A percentile compares a stretch with the other conserved stretches of the same genome.
Evolutionary conservation across 2,113 vertebrate species (phyloP).

Genomic region (Halcyon malimbica): DNA sequence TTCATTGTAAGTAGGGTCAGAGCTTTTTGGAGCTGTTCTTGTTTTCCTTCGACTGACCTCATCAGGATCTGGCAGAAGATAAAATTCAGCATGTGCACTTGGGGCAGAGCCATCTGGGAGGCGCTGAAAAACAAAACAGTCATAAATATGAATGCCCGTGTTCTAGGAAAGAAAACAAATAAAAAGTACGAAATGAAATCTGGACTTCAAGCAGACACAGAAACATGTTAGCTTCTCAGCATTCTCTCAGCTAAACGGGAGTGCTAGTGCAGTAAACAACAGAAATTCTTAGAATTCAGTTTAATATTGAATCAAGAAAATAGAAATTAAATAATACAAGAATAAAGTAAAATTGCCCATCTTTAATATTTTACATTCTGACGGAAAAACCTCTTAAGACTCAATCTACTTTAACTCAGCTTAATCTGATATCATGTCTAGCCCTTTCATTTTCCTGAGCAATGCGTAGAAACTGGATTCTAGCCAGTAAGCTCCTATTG

Average conservation of each 20-base stretch:
- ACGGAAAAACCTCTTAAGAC: not conserved
- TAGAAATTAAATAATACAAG: constrained; percentile 34
- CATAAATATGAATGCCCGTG: constrained; percentile 63
- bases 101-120: constrained; percentile 84
- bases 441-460: not conserved
- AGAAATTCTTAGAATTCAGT: not conserved
- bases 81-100: constrained; percentile 82
- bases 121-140: constrained; percentile 69
- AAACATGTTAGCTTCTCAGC: not conserved
- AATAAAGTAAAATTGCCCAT: not conserved
- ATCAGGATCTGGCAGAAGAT: constrained; percentile 79
- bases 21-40: constrained; percentile 81
- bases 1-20: constrained; percentile 88
- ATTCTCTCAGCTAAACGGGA: not conserved
- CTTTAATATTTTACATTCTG: constrained; percentile 8
- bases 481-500: not conserved
- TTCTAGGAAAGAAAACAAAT: constrained; percentile 60
- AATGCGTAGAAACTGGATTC: not conserved
- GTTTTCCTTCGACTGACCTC: constrained; percentile 82
- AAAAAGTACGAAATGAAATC: constrained; percentile 32
- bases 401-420: not conserved
- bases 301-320: not conserved
- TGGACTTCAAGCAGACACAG: constrained; percentile 1
- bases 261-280: not conserved
- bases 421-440: not conserved